phyloP scores from a whole-genome alignment of 2,797 vertebrate species.

The Enteromius mattozi region DNA sequence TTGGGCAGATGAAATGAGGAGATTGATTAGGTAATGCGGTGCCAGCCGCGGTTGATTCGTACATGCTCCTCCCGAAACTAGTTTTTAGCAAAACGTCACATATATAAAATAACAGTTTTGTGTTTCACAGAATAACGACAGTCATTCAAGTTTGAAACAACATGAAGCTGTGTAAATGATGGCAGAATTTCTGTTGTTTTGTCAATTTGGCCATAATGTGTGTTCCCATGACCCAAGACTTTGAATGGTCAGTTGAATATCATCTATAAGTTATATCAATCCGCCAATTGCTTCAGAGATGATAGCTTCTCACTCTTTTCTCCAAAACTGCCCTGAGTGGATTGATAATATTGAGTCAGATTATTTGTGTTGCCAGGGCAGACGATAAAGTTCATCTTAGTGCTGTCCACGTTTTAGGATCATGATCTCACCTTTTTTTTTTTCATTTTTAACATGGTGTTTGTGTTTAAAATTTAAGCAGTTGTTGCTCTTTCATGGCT shows the following conservation, averaged over 20 bases:
- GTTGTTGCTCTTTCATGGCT: background rate
- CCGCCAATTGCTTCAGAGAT: background rate
- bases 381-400: background rate
- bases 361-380: background rate
- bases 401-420: background rate
- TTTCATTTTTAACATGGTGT: background rate
- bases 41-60: no score
- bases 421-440: background rate
- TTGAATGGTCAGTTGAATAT: background rate
- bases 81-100: no score
- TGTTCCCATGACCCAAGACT: background rate
- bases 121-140: background rate
- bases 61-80: no score
- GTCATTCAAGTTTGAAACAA: background rate
- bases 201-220: background rate
- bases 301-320: background rate
- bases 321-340: background rate
- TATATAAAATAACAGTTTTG: background rate
- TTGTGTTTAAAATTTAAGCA: background rate
- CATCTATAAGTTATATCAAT: background rate
- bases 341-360: background rate
- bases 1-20: no score
- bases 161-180: background rate
- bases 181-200: background rate
- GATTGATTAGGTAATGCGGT: no score